Conservation (phyloP, 2,113 vertebrate genomes). For the Gracilinanus agilis region DNA sequence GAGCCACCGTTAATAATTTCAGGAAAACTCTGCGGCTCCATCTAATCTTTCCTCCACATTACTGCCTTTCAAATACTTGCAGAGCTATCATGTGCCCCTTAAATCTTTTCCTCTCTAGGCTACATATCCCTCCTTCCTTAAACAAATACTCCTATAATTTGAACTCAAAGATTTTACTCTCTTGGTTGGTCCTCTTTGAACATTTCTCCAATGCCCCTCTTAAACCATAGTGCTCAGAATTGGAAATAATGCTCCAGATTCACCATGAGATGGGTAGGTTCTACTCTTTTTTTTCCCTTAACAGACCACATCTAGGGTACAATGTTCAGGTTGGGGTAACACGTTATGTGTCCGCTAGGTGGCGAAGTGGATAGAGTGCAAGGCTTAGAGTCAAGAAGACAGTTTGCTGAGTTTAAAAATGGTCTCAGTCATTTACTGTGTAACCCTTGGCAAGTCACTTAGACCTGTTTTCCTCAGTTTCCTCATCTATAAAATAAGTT, state of each 20-base stretch:
- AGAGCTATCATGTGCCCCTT: not conserved
- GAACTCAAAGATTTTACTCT: not conserved
- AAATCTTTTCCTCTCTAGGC: not conserved
- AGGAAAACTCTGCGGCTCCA: not conserved
- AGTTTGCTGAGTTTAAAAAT: no score
- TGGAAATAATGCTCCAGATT: not conserved
- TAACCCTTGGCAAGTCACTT: no score
- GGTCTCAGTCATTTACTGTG: no score
- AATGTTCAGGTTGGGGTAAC: not conserved
- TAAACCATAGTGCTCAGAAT: not conserved
- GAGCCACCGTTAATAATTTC: not conserved
- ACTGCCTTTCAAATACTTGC: not conserved
- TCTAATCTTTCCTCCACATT: not conserved
- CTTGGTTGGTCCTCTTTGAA: not conserved
- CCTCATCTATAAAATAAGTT: no score
- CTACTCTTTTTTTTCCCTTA: not conserved
- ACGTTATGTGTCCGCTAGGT: not conserved
- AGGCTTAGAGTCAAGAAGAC: no score
- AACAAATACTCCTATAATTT: not conserved
- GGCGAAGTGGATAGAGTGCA: no score
- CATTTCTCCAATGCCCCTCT: not conserved
- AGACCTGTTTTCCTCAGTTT: no score
- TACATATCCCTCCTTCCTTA: not conserved
- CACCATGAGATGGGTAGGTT: not conserved
- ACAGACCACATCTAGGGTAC: not conserved